Conservation (phyloP, 2,888 invertebrate species). For the Amiota communis region DNA sequence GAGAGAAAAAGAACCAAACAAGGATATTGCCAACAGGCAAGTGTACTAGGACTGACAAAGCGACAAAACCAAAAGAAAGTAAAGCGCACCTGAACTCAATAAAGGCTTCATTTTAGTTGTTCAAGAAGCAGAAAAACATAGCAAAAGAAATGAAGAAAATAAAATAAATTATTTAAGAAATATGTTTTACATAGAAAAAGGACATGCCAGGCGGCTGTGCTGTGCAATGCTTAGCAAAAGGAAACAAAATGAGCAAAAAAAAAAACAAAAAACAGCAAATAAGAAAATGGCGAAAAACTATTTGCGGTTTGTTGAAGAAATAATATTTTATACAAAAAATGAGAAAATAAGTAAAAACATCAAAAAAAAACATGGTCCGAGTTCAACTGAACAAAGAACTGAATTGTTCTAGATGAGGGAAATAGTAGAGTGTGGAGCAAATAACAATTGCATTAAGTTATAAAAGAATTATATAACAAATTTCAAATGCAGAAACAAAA, state of each 20-base stretch:
- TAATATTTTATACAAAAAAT: slow-evolving; percentile 30
- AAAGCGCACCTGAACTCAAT: slow-evolving; percentile 61
- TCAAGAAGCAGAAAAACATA: slow-evolving; percentile 59
- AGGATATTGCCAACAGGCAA: background rate
- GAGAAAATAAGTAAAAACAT: slow-evolving; percentile 40
- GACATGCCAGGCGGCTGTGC: no score
- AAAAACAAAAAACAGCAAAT: slow-evolving; percentile 9
- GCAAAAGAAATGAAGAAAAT: slow-evolving; percentile 28
- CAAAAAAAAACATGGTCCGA: slow-evolving; percentile 64
- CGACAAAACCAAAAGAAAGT: slow-evolving; percentile 38
- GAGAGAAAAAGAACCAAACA: background rate
- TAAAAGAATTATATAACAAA: slow-evolving; percentile 61
- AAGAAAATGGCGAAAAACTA: slow-evolving; percentile 32
- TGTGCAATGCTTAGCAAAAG: slow-evolving; percentile 32
- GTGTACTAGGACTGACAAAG: background rate
- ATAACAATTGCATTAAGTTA: slow-evolving; percentile 62
- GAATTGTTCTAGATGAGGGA: slow-evolving; percentile 47
- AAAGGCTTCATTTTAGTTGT: slow-evolving; percentile 65
- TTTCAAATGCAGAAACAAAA: slow-evolving; percentile 40
- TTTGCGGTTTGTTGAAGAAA: slow-evolving; percentile 22
- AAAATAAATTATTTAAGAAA: slow-evolving; percentile 66
- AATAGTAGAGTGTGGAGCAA: background rate
- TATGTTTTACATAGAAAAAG: slow-evolving; percentile 62
- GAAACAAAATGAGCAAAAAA: background rate
- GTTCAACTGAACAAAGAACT: no score